Conservation (phyloP, 2,888 invertebrate genomes). For the Mantis religiosa region DNA sequence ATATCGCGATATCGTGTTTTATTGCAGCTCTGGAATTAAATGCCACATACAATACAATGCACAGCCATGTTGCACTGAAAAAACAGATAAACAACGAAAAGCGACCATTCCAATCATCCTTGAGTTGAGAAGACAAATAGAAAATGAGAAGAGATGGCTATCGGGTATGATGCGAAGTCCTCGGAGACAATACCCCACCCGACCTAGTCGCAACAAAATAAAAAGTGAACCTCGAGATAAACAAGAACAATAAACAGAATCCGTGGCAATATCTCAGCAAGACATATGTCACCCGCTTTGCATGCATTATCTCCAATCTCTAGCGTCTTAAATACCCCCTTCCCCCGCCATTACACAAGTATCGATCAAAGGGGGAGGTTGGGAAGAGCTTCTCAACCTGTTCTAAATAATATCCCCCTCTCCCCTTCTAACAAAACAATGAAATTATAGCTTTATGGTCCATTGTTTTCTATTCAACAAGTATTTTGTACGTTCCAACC, state of each 20-base stretch:
- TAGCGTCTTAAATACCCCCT: not conserved
- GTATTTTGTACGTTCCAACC: not conserved
- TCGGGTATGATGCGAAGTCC: not conserved
- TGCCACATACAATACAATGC: not conserved
- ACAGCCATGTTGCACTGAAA: too few species aligned
- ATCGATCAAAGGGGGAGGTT: not conserved
- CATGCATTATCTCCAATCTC: not conserved
- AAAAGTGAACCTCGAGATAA: not conserved
- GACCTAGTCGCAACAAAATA: not conserved
- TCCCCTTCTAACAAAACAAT: slow-evolving; percentile 15
- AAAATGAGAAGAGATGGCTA: not conserved
- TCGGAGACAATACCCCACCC: not conserved
- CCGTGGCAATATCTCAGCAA: not conserved
- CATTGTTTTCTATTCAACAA: slow-evolving; percentile 26
- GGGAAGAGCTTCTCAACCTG: not conserved
- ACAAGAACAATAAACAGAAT: not conserved
- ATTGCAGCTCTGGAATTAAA: not conserved
- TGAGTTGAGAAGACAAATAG: not conserved
- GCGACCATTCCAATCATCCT: not conserved
- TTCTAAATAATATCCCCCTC: not conserved
- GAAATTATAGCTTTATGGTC: slow-evolving; percentile 26
- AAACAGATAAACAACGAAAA: not conserved
- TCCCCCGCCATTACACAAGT: not conserved
- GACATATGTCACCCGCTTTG: not conserved
- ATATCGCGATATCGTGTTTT: too few species aligned